Evolutionary conservation across 53 echinoderm and acorn worm genomes (phyloP).

Genomic region (Luidia sarsii): DNA sequence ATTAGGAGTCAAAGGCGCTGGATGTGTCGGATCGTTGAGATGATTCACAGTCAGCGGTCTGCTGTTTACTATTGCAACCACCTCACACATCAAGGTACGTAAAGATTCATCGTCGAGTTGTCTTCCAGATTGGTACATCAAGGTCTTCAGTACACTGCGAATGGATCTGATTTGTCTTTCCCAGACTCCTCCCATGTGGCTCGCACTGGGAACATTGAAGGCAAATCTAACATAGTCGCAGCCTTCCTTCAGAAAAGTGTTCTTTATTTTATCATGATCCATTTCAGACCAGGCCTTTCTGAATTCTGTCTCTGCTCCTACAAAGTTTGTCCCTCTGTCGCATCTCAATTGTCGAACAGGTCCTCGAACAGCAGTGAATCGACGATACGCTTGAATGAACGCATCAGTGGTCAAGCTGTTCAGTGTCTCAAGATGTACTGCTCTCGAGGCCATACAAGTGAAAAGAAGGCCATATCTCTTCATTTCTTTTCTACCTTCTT

Average conservation of each 20-base stretch:
- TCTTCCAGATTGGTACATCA: too few relatives aligned
- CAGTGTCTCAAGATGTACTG: conserved; percentile 68
- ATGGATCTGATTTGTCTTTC: too few relatives aligned
- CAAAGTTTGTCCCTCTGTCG: conserved; percentile 66
- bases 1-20: too few relatives aligned
- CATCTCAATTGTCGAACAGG: conserved; percentile 64
- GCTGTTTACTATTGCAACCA: too few relatives aligned
- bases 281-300: too few relatives aligned
- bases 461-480: conserved; percentile 75
- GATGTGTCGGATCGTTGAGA: too few relatives aligned
- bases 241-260: conserved; percentile 28
- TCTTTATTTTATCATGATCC: conserved; percentile 31
- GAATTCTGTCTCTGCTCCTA: conserved; percentile 53
- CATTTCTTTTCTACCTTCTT: conserved; percentile 65
- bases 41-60: too few relatives aligned
- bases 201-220: too few relatives aligned
- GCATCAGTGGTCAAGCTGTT: conserved; percentile 59
- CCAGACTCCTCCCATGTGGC: too few relatives aligned
- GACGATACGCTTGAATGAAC: conserved; percentile 69
- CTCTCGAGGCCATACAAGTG: conserved; percentile 72
- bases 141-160: too few relatives aligned
- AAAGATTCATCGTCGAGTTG: too few relatives aligned
- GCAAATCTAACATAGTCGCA: conserved; percentile 65
- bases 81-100: too few relatives aligned
- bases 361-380: conserved; percentile 67